Conservation (phyloP, 2,113 vertebrate genomes). For the Hippocampus mohnikei region DNA sequence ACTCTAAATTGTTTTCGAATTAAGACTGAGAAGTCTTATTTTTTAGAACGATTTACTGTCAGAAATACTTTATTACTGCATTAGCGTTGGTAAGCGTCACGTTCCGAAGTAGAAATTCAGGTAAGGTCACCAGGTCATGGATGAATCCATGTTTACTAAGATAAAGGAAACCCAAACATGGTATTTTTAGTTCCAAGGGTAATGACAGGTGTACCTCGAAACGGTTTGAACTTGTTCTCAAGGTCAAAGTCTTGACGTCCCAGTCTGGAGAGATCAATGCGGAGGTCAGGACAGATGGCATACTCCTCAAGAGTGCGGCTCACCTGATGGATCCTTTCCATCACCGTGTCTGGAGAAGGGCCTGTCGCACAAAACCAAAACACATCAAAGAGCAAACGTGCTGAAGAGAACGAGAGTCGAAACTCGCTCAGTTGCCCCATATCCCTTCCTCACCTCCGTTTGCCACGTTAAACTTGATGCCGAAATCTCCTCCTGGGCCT, state of each 20-base stretch:
- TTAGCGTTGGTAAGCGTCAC: too few relatives aligned
- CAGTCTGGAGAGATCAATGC: slow-evolving; percentile 88
- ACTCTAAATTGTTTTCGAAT: too few relatives aligned
- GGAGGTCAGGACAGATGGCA: slow-evolving; percentile 91
- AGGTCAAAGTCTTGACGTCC: slow-evolving; percentile 98
- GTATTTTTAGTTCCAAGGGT: neutral
- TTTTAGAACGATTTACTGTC: too few relatives aligned
- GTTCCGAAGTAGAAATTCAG: too few relatives aligned
- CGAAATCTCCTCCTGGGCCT: slow-evolving; percentile 92
- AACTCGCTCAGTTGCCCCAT: neutral
- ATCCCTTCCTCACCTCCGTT: slow-evolving; percentile 84
- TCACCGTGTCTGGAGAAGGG: slow-evolving; percentile 88
- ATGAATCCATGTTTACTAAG: neutral
- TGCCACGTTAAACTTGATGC: slow-evolving; percentile 94
- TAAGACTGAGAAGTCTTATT: too few relatives aligned
- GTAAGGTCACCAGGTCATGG: too few relatives aligned
- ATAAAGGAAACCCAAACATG: neutral
- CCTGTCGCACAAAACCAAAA: slow-evolving; percentile 65
- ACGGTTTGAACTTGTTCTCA: slow-evolving; percentile 99
- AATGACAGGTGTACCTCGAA: slow-evolving; percentile 80
- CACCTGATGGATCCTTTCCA: slow-evolving; percentile 94
- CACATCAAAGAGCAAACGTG: neutral
- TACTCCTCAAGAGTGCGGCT: slow-evolving; percentile 96
- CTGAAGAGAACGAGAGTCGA: neutral
- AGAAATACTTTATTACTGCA: too few relatives aligned